Evolutionary conservation across 1,140 invertebrate genomes (phyloP).

Genomic region (Heterodera carotae): DNA sequence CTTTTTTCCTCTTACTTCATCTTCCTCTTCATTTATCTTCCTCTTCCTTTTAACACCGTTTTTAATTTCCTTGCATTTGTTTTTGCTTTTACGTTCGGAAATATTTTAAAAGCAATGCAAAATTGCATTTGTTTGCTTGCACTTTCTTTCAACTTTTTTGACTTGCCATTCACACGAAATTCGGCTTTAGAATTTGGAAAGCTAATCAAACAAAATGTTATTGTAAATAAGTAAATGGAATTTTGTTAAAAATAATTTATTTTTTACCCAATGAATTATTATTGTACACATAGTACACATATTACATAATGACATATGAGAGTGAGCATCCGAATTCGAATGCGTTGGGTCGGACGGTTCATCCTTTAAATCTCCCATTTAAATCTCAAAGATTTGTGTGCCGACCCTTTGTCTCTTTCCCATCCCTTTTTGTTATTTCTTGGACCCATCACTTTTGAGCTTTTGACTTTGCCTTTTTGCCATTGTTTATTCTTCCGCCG

Average conservation of each 20-base stretch:
- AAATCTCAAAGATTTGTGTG: background rate
- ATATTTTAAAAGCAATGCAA: conserved; percentile 25
- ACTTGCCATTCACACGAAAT: background rate
- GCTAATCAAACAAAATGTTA: conserved; percentile 16
- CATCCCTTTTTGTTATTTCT: too few species aligned
- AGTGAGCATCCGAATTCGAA: background rate
- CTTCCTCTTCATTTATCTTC: too few species aligned
- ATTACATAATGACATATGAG: background rate
- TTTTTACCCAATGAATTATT: background rate
- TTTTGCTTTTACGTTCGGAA: too few species aligned
- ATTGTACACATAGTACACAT: too few species aligned
- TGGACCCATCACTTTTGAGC: too few species aligned
- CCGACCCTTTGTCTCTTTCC: too few species aligned
- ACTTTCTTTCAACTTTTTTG: background rate
- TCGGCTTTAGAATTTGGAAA: conserved; percentile 11
- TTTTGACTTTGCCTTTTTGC: too few species aligned
- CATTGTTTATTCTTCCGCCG: too few species aligned
- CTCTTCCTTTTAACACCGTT: background rate
- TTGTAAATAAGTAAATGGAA: too few species aligned
- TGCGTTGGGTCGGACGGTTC: background rate
- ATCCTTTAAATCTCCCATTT: too few species aligned
- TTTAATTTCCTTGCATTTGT: conserved; percentile 10
- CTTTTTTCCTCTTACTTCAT: too few species aligned
- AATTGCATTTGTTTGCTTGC: background rate
- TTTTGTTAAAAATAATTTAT: conserved; percentile 2